A percentile compares a stretch with the other conserved stretches of the same genome.
These are phyloP conservation scores for Podarcis siculus DNA, from an alignment of 2,797 vertebrate species.

Conservation along the genomic window DNA sequence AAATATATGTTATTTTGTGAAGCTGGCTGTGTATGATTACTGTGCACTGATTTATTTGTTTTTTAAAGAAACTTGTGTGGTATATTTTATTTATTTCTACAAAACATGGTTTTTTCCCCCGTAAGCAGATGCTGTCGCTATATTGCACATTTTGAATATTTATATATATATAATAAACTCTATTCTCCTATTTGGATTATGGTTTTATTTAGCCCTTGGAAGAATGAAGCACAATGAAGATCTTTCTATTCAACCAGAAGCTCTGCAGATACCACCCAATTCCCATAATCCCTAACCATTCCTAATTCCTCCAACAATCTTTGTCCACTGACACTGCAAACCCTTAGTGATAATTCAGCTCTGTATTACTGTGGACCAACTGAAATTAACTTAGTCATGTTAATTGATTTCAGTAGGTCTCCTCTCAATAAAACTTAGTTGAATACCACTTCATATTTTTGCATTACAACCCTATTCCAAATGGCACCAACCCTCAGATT, in stretches of 20 bases:
- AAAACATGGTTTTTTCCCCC: not conserved
- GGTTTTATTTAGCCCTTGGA: slow-evolving; percentile 13
- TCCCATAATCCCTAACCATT: not conserved
- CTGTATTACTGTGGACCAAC: no score
- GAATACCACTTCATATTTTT: not conserved
- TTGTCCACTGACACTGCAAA: not conserved
- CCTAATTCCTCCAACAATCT: not conserved
- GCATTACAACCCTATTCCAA: not conserved
- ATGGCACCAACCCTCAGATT: not conserved
- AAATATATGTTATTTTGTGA: not conserved
- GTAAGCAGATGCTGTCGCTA: slow-evolving; percentile 27
- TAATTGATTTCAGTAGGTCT: no score
- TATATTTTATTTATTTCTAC: not conserved
- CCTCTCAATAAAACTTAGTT: not conserved
- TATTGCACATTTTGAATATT: slow-evolving; percentile 28
- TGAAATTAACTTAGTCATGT: not conserved
- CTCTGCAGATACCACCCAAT: no score
- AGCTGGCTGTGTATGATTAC: not conserved
- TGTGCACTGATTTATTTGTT: not conserved
- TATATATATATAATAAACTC: slow-evolving; percentile 59
- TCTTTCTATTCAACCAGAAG: not conserved
- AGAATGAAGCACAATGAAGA: slow-evolving; percentile 7
- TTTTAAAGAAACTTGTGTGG: not conserved
- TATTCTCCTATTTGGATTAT: slow-evolving; percentile 53
- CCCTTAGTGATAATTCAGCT: no score